Conservation (phyloP, 2,888 invertebrate species). For the Alviniconcha strummeri region DNA sequence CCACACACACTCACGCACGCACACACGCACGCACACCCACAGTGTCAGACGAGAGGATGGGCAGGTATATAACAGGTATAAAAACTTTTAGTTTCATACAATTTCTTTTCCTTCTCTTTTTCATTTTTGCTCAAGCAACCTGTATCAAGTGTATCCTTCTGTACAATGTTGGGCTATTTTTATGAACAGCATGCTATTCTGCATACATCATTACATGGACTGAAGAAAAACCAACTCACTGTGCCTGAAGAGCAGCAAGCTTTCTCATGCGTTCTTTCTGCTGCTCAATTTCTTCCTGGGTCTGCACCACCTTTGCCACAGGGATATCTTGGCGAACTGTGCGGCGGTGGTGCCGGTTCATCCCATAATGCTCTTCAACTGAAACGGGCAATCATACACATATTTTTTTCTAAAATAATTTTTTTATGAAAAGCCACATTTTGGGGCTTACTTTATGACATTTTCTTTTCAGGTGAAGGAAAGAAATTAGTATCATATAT, state of each 20-base stretch:
- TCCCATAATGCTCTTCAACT: conserved; percentile 85
- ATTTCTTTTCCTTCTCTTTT: no score
- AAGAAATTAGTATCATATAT: not conserved
- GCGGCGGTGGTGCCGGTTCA: conserved; percentile 85
- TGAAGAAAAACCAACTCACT: conserved; percentile 48
- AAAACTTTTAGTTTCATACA: no score
- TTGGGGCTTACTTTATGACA: not conserved
- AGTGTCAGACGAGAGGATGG: no score
- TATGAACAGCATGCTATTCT: no score
- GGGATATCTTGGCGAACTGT: conserved; percentile 87
- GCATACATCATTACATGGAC: no score
- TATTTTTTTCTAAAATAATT: not conserved
- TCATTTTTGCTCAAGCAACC: no score
- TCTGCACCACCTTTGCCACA: conserved; percentile 84
- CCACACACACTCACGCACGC: not conserved
- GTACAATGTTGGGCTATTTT: no score
- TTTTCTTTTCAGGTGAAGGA: not conserved
- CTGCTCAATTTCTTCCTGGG: conserved; percentile 81
- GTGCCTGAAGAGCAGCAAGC: conserved; percentile 62
- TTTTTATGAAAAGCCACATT: not conserved
- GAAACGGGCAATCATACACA: conserved; percentile 46
- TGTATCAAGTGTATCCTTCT: no score
- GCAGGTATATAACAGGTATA: no score
- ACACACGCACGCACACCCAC: not conserved
- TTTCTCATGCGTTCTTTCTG: conserved; percentile 77